These are phyloP conservation scores for Alectoris magna DNA, from an alignment of 2,797 vertebrate genomes.

Conservation along the genomic window DNA sequence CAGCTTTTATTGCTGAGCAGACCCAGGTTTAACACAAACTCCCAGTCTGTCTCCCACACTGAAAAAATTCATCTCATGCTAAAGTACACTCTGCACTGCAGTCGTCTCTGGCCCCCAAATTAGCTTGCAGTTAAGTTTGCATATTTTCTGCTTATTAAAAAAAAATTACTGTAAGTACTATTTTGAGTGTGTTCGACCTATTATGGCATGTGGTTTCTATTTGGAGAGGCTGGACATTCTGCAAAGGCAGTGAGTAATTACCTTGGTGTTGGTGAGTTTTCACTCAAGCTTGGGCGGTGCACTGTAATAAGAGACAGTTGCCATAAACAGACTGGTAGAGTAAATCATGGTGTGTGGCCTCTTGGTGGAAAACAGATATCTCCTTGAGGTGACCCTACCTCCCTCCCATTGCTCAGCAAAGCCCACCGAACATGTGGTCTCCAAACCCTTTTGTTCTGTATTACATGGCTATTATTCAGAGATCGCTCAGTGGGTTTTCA, in stretches of 20 bases:
- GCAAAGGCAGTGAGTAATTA: constrained; percentile 84
- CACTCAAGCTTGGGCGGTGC: constrained; percentile 77
- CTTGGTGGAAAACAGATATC: constrained; percentile 81
- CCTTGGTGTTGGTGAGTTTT: constrained; percentile 80
- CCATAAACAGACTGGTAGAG: constrained; percentile 83
- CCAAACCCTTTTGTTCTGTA: constrained; percentile 76
- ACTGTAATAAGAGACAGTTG: constrained; percentile 87
- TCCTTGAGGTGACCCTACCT: constrained; percentile 79
- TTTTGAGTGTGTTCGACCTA: constrained; percentile 80
- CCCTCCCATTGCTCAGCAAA: constrained; percentile 35
- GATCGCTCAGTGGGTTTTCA: constrained; percentile 68
- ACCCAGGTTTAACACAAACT: constrained; percentile 38
- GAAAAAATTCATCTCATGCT: constrained; percentile 51
- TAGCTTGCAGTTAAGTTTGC: constrained; percentile 88
- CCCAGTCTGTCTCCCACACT: background rate
- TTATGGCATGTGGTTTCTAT: constrained; percentile 98
- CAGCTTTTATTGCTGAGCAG: constrained; percentile 58
- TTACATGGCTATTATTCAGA: constrained; percentile 67
- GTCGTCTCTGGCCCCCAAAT: constrained; percentile 82
- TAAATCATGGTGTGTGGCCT: constrained; percentile 84
- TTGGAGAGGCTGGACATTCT: constrained; percentile 86
- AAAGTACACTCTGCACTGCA: constrained; percentile 40
- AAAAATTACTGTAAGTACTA: constrained; percentile 85
- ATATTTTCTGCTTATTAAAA: constrained; percentile 97
- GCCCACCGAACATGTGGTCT: constrained; percentile 64